phyloP scores from a whole-genome alignment of 2,113 vertebrate genomes.

The Tiliqua scincoides region DNA sequence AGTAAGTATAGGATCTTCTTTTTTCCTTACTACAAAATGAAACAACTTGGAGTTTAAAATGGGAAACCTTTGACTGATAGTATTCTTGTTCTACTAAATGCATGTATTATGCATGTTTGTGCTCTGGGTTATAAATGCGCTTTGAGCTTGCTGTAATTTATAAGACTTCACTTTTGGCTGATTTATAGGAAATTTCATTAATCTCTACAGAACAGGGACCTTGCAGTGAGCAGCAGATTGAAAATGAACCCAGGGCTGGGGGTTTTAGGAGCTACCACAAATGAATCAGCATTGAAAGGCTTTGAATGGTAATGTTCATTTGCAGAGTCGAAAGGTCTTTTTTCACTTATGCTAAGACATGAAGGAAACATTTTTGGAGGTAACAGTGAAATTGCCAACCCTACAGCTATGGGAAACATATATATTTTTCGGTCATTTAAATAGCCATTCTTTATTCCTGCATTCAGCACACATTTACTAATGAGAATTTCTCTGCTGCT shows the following conservation, averaged over 20 bases:
- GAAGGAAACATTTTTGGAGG: slow-evolving; percentile 19
- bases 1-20: slow-evolving; percentile 29
- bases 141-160: slow-evolving; percentile 68
- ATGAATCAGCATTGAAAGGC: slow-evolving; percentile 52
- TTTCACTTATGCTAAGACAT: slow-evolving; percentile 2
- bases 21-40: slow-evolving; percentile 57
- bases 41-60: slow-evolving; percentile 53
- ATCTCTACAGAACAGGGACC: slow-evolving; percentile 61
- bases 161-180: slow-evolving; percentile 68
- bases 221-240: slow-evolving; percentile 66
- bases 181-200: slow-evolving; percentile 74
- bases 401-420: slow-evolving; percentile 10
- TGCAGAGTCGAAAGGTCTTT: slow-evolving; percentile 26
- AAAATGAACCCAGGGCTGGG: slow-evolving; percentile 52
- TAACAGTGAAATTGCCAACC: slow-evolving; percentile 28
- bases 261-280: slow-evolving; percentile 38
- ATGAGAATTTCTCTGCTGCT: slow-evolving; percentile 47
- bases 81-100: slow-evolving; percentile 61
- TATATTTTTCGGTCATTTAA: slow-evolving; percentile 41
- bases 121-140: slow-evolving; percentile 68
- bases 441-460: slow-evolving; percentile 41
- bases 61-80: slow-evolving; percentile 52
- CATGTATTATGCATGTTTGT: slow-evolving; percentile 54
- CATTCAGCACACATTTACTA: slow-evolving; percentile 43
- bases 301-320: slow-evolving; percentile 44